Conservation (phyloP, 2,888 invertebrate genomes). For the Thysanoteuthis rhombus region DNA sequence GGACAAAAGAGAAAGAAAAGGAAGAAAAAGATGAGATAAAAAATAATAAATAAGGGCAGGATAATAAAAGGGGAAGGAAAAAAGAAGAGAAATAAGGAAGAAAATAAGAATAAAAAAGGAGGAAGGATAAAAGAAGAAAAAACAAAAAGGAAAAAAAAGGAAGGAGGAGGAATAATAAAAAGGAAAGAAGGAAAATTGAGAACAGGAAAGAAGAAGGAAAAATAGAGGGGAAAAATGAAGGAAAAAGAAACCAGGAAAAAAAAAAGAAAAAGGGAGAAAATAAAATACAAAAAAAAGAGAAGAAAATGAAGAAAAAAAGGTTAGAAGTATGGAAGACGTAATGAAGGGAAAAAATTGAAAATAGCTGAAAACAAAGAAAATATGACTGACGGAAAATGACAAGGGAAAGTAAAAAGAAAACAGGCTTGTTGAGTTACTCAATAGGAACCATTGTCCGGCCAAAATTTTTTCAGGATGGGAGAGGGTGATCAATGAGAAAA, state of each 20-base stretch:
- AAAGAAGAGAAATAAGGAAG: background rate
- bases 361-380: background rate
- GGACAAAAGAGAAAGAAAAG: background rate
- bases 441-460: no score
- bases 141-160: background rate
- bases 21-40: background rate
- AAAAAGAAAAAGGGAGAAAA: background rate
- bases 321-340: background rate
- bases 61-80: no score
- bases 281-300: background rate
- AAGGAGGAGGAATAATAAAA: background rate
- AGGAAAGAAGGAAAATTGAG: background rate
- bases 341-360: background rate
- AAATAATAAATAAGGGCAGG: fast-evolving
- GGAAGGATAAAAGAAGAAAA: background rate
- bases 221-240: background rate
- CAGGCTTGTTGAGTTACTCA: no score
- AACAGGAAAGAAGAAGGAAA: background rate
- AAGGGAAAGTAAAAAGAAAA: no score
- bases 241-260: background rate
- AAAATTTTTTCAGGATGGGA: no score
- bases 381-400: no score
- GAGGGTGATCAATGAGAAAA: no score
- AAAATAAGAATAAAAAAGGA: background rate
- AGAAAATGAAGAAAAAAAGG: background rate